These are phyloP conservation scores for Melanargia galathea DNA, from an alignment of 2,888 invertebrate genomes.

Conservation along the genomic window DNA sequence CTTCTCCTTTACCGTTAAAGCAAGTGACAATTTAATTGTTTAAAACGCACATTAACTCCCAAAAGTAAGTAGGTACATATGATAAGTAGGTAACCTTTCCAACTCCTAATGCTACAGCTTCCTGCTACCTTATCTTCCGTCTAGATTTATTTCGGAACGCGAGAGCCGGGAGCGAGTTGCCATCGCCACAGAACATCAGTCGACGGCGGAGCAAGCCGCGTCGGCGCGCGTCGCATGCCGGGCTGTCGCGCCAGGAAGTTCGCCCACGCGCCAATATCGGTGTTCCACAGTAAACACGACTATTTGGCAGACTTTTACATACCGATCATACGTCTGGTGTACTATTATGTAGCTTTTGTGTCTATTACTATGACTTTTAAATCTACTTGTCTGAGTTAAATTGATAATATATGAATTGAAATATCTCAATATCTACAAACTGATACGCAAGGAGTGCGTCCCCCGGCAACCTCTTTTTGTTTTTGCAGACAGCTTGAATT, in stretches of 20 bases:
- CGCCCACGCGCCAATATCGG: conserved; percentile 49
- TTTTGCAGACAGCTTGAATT: no score
- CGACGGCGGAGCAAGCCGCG: conserved; percentile 9
- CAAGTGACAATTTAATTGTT: no score
- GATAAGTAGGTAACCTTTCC: no score
- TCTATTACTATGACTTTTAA: conserved; percentile 23
- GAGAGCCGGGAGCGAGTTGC: conserved; percentile 15
- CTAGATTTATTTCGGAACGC: conserved; percentile 31
- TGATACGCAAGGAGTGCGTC: no score
- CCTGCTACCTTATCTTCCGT: conserved; percentile 1
- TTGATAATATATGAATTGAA: background rate
- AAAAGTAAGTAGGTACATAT: no score
- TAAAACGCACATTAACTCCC: no score
- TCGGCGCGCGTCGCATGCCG: conserved; percentile 18
- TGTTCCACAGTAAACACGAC: conserved; percentile 36
- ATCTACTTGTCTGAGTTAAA: conserved; percentile 23
- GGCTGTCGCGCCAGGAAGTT: conserved; percentile 54
- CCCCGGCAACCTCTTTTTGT: no score
- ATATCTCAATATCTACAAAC: no score
- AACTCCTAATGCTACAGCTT: background rate
- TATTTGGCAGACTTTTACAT: conserved; percentile 41
- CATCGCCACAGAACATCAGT: no score
- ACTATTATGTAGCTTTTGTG: conserved; percentile 26
- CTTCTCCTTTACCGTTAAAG: no score
- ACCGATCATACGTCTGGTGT: conserved; percentile 32